A percentile compares a stretch with the other conserved stretches of the same genome.
phyloP scores from a whole-genome alignment of 64 coral and sea anemone genomes.

The Montipora foliosa region DNA sequence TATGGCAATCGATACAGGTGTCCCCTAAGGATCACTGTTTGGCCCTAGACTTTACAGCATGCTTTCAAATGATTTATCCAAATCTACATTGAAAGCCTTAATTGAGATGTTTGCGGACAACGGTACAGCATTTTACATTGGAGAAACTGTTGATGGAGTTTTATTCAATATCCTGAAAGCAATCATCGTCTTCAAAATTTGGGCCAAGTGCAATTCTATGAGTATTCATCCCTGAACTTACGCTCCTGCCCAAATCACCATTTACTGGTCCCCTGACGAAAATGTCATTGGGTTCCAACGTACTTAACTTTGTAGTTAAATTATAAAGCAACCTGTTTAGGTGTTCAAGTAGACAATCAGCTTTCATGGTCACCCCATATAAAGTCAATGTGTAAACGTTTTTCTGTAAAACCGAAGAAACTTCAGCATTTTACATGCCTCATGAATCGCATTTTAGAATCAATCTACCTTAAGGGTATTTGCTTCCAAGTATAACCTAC shows the following conservation, averaged over 20 bases:
- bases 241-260: background rate
- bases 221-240: slow-evolving; percentile 43
- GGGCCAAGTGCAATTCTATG: background rate
- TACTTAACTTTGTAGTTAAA: background rate
- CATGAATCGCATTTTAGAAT: slow-evolving; percentile 4
- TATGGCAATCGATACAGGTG: background rate
- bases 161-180: background rate
- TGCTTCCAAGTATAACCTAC: slow-evolving; percentile 7
- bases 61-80: background rate
- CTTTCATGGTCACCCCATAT: background rate
- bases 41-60: slow-evolving; percentile 4
- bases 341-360: background rate
- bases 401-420: slow-evolving; percentile 1
- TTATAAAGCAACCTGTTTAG: background rate
- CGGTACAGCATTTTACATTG: slow-evolving; percentile 18
- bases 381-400: background rate
- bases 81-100: background rate
- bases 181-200: background rate
- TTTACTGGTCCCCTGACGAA: slow-evolving; percentile 13
- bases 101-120: slow-evolving; percentile 36
- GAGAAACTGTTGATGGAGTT: slow-evolving; percentile 30
- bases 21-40: slow-evolving; percentile 17
- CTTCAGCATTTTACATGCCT: background rate
- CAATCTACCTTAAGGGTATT: slow-evolving; percentile 27
- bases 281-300: slow-evolving; percentile 9